Percentiles rank a stretch among this genome's conserved stretches.
Evolutionary conservation across 2,797 vertebrate species (phyloP).

Genomic region (Melanotaenia trifasciata): DNA sequence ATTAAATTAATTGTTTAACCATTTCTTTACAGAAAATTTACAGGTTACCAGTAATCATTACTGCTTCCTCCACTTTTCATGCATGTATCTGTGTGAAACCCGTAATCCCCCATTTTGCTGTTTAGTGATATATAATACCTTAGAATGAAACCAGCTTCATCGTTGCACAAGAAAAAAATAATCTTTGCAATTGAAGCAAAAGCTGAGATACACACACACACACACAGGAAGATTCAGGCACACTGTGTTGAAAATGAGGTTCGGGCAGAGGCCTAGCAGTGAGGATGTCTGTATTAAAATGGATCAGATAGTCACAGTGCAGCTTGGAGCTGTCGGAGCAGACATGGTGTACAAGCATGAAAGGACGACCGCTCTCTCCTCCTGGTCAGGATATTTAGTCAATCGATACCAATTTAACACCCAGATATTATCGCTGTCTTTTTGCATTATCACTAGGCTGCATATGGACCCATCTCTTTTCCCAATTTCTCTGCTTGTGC

Average conservation of each 20-base stretch:
- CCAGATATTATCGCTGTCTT: conserved; percentile 75
- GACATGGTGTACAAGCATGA: conserved; percentile 68
- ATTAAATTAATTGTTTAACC: conserved; percentile 31
- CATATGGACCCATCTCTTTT: conserved; percentile 71
- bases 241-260: conserved; percentile 71
- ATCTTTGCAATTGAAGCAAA: conserved; percentile 51
- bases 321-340: conserved; percentile 63
- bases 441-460: conserved; percentile 75
- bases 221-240: conserved; percentile 32
- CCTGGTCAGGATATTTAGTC: conserved; percentile 78
- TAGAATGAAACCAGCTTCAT: conserved; percentile 44
- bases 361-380: conserved; percentile 67
- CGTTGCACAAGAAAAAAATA: conserved; percentile 43
- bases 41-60: conserved; percentile 10
- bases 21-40: conserved; percentile 9
- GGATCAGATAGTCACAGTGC: conserved; percentile 78
- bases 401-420: conserved; percentile 81
- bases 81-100: conserved; percentile 37
- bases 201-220: conserved; percentile 30
- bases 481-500: conserved; percentile 53
- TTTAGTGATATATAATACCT: conserved; percentile 31
- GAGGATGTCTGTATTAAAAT: conserved; percentile 75
- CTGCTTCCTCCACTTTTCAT: conserved; percentile 7
- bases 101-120: conserved; percentile 40
- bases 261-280: conserved; percentile 59